Base-by-base conservation (phyloP, 2,113 vertebrate species). In the Aphyosemion australe region DNA sequence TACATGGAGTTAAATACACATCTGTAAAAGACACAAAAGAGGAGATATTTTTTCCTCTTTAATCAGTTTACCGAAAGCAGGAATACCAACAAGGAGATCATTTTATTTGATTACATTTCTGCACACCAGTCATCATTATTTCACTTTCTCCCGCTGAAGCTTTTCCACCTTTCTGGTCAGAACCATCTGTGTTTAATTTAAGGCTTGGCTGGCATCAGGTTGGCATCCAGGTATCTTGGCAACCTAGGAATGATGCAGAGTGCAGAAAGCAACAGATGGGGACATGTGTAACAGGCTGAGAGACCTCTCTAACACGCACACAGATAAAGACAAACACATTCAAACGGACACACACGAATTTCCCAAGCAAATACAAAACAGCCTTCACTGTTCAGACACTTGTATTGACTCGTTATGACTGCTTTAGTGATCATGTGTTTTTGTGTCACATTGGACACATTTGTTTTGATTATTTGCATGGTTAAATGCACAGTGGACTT, bases 191-290 rank as follows among this genome's bases (percentile, higher is more conserved):
- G 61, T 74, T 64, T 68, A 32, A 74, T 82, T 82, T 63, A 64
- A 52, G 16, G 41, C 59, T 77, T 73, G 72, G 74, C 69, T 64
- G 46, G 14, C 57, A 70, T 45, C 20, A 19, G 2, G 37, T 60
- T 82, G 86, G 69, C 76, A n/a, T 26, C 18, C 42, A 5, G 31
- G 42, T 52, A 71, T 47, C 32, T 79, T 67, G 83, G 69, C 72
- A 69, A 42, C 32, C 12, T 52, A 51, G 61, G 55, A 69, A 63
- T 63, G 72, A 47, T 67, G 34, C 55, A 42, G 50, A 55, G 65
- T 45, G 67, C 69, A 77, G 5, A 18, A n/a, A 39, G 77, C 69
- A 67, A 65, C 84, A 86, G 84, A 86, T 73, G 82, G 83, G 26
- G 19, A 19, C 12, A 39, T 20, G 52, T 65, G 46, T 11, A 37